Evolutionary conservation across 2,797 vertebrate genomes (phyloP).

Genomic region (Fringilla coelebs): DNA sequence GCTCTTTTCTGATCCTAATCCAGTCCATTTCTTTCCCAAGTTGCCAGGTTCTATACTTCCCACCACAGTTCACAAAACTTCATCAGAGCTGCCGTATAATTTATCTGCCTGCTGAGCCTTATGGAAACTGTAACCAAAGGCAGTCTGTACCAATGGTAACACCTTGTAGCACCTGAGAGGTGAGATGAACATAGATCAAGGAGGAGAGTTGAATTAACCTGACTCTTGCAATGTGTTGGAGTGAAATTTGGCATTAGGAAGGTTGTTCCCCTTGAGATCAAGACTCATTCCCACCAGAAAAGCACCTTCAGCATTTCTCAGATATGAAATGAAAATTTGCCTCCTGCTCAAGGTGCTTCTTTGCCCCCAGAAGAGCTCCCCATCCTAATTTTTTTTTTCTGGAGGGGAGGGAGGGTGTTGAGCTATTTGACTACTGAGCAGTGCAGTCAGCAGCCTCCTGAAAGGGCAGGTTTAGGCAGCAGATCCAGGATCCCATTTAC

Average conservation of each 20-base stretch:
- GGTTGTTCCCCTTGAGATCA: background rate
- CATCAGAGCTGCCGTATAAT: background rate
- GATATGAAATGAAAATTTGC: background rate
- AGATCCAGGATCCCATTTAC: constrained; percentile 3
- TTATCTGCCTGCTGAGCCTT: background rate
- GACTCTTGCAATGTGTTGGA: background rate
- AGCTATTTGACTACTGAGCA: constrained; percentile 28
- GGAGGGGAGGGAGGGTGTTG: constrained; percentile 37
- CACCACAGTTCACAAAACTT: background rate
- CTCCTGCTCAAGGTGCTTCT: background rate
- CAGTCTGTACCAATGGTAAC: background rate
- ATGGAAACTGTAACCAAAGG: background rate
- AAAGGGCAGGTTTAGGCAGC: constrained; percentile 52
- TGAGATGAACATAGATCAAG: background rate
- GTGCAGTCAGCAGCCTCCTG: constrained; percentile 1
- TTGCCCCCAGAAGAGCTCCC: constrained; percentile 27
- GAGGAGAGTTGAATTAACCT: background rate
- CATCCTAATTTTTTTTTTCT: constrained; percentile 17
- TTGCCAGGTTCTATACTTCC: background rate
- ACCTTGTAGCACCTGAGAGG: background rate
- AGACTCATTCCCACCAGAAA: constrained; percentile 15
- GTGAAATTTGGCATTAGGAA: background rate
- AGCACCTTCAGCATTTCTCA: constrained; percentile 26
- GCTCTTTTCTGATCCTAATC: background rate
- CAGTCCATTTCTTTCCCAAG: background rate